Evolutionary conservation across 2,797 vertebrate species (phyloP).

Genomic region (Coregonus suidteri): DNA sequence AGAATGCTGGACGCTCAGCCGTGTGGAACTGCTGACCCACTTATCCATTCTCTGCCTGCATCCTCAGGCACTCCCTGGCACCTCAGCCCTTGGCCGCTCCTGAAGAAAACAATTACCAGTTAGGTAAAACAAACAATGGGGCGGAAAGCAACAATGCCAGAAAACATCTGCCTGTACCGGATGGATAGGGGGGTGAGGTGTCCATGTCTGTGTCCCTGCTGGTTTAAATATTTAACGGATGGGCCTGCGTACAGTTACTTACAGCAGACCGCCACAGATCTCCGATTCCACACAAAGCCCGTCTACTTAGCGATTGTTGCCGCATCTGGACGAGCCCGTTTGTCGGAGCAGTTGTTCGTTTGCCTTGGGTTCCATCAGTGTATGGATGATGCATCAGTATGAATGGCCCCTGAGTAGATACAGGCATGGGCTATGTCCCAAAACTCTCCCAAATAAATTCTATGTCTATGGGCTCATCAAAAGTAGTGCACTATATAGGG

Average conservation of each 20-base stretch:
- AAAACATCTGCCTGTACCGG: constrained; percentile 75
- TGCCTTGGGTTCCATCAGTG: constrained; percentile 59
- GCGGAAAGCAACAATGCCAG: constrained; percentile 72
- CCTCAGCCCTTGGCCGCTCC: constrained; percentile 63
- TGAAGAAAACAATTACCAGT: constrained; percentile 75
- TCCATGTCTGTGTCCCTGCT: constrained; percentile 55
- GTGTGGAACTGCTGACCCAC: constrained; percentile 40
- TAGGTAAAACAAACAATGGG: too few species aligned
- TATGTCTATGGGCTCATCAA: too few species aligned
- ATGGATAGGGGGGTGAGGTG: constrained; percentile 39
- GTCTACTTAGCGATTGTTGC: constrained; percentile 51
- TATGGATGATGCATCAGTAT: constrained; percentile 55
- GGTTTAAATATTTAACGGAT: constrained; percentile 53
- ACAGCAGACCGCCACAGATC: constrained; percentile 16
- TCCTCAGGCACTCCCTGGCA: constrained; percentile 65
- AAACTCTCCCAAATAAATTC: too few species aligned
- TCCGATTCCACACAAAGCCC: constrained; percentile 43
- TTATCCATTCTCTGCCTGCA: constrained; percentile 48
- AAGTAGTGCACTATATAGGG: too few species aligned
- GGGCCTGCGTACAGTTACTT: not conserved
- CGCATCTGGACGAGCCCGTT: too few species aligned
- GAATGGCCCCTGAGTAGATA: constrained; percentile 27
- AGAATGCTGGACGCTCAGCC: constrained; percentile 36
- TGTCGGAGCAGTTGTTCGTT: constrained; percentile 56
- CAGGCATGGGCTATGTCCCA: not conserved